Evolutionary conservation across 2,888 invertebrate species (phyloP), one percentile per base, ranked within the genome.

Genomic region (Ecdyonurus torrentis): DNA sequence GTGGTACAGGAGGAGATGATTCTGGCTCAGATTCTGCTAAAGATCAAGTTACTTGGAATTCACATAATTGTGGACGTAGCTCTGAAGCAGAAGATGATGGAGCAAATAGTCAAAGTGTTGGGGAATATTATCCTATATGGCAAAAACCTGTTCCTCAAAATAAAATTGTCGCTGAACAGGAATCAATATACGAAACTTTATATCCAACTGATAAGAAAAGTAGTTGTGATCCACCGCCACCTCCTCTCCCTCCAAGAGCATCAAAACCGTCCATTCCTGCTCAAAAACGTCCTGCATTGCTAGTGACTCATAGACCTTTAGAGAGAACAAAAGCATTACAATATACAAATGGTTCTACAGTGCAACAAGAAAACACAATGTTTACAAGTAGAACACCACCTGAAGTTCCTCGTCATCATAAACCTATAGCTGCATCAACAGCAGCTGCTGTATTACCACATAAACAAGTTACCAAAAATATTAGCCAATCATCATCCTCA

Each of bases 101-200:
- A 23, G 81, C 25, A 80, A 82, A 70, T 72, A 77, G 58, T 78
- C 78, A 69, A 76, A 76, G 65, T 78, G 76, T 25, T 74, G 78
- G 66, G 79, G 84, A 84, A 68, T 85, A 85, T 72, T 83, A 83
- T 72, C 84, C 84, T 71, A 82, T 85, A 71, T 85, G 85, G 85
- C 64, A 58, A 15, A 23, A 52, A 18, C 52, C 60, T 7, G 58
- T 63, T 18, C 24, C 23, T 23, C 59, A 20, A 3, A 25, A 23
- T 25, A 15, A 24, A 18, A 60, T 22, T 25, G 52, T 58, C 23
- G 23, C 60, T 10, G 64, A 62, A 23, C 22, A 63, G 20, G 62
- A 64, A 7, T 67, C 67, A 62, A 61, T 67, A 61, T 67, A 69
- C 66, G 71, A 71, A 66, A 70, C 70, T 19, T 66, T 71, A 22